phyloP scores from a whole-genome alignment of 2,113 vertebrate species.

The Glaucidium brasilianum region DNA sequence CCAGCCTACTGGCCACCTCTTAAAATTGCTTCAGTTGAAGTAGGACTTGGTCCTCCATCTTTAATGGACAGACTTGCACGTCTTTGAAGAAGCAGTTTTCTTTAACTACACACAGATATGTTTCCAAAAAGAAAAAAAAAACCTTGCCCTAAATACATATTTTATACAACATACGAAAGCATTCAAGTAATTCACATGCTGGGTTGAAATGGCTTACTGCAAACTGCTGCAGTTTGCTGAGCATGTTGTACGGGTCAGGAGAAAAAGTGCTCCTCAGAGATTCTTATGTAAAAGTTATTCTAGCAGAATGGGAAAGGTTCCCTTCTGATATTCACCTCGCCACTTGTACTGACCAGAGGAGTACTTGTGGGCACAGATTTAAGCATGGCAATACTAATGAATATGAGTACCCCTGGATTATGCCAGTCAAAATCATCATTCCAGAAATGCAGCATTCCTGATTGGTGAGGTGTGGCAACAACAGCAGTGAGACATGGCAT shows the following conservation, averaged over 20 bases:
- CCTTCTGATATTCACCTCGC: not conserved
- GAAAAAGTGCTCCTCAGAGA: not conserved
- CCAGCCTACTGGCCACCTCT: not conserved
- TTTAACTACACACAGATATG: not conserved
- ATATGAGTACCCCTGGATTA: not conserved
- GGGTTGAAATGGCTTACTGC: not conserved
- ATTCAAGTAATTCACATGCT: not conserved
- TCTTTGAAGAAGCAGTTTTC: not conserved
- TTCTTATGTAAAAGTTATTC: not conserved
- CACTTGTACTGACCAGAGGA: not conserved
- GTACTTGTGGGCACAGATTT: not conserved
- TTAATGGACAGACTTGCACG: not conserved
- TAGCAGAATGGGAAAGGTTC: not conserved
- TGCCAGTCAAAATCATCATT: not conserved
- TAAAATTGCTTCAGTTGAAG: not conserved
- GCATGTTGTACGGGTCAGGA: not conserved
- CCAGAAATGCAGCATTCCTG: conserved; percentile 28
- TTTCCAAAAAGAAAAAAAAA: not conserved
- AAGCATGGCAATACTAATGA: not conserved
- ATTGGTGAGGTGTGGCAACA: not conserved
- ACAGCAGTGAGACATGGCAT: not conserved
- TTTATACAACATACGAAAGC: conserved; percentile 23
- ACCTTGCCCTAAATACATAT: not conserved
- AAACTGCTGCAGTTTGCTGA: not conserved
- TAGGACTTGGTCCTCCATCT: not conserved